phyloP scores from a whole-genome alignment of 2,113 vertebrate genomes.

The Brachionichthys hirsutus region DNA sequence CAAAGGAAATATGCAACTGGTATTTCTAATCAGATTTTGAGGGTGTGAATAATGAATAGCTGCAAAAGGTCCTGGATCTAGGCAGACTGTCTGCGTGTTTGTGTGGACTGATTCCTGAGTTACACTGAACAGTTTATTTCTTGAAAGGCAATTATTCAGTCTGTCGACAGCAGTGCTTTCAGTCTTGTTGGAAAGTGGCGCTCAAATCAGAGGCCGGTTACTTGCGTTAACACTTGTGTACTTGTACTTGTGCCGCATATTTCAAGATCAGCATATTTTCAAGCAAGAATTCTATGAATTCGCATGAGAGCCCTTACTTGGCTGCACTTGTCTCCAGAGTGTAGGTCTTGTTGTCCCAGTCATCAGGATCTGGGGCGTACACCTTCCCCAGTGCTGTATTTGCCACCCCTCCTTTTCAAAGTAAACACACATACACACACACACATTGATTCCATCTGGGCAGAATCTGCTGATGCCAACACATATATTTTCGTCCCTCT shows the following conservation, averaged over 20 bases:
- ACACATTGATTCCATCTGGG: conserved; percentile 51
- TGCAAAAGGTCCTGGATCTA: conserved; percentile 35
- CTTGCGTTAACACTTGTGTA: background rate
- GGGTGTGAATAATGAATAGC: conserved; percentile 51
- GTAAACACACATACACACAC: conserved; percentile 43
- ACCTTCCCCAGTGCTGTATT: conserved; percentile 84
- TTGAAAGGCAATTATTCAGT: conserved; percentile 17
- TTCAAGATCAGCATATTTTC: conserved; percentile 45
- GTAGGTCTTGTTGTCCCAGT: conserved; percentile 94
- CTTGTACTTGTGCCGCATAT: conserved; percentile 37
- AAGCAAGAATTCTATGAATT: conserved; percentile 10
- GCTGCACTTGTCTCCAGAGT: conserved; percentile 83
- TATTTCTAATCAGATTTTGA: conserved; percentile 65
- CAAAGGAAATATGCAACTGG: conserved; percentile 68
- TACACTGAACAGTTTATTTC: conserved; percentile 35
- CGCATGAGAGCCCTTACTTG: conserved; percentile 81
- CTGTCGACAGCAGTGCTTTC: conserved; percentile 34
- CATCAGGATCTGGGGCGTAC: conserved; percentile 87
- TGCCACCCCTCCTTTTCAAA: conserved; percentile 80
- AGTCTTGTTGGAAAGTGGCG: conserved; percentile 7
- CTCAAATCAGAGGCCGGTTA: conserved; percentile 8
- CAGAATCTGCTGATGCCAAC: conserved; percentile 70
- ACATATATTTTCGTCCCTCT: conserved; percentile 68
- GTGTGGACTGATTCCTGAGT: conserved; percentile 32
- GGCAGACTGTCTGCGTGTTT: background rate